Evolutionary conservation across 2,888 invertebrate genomes (phyloP).

Genomic region (Oscheius onirici): DNA sequence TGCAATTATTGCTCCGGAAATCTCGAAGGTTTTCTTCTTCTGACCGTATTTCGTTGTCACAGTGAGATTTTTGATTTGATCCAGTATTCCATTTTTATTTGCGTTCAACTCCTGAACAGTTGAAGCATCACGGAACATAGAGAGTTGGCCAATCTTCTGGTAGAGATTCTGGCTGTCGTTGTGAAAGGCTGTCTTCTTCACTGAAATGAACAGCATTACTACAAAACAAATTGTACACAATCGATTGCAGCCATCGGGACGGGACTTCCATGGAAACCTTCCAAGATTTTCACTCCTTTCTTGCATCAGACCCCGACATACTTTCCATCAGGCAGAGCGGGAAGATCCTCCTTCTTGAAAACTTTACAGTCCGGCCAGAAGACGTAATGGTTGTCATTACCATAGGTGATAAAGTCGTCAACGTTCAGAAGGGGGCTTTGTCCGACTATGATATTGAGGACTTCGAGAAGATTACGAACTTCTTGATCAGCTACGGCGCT

Average conservation of each 20-base stretch:
- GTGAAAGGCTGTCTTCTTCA: slow-evolving; percentile 32
- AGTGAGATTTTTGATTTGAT: background rate
- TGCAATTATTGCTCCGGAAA: background rate
- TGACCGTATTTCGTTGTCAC: slow-evolving; percentile 5
- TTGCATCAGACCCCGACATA: slow-evolving; percentile 19
- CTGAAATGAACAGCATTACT: background rate
- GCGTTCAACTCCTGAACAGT: background rate
- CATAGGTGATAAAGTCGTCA: slow-evolving; percentile 24
- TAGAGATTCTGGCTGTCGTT: slow-evolving; percentile 16
- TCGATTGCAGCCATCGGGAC: slow-evolving; percentile 17
- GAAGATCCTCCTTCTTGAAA: slow-evolving; percentile 12
- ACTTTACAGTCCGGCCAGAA: background rate
- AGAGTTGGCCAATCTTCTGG: slow-evolving; percentile 5
- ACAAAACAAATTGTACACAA: background rate
- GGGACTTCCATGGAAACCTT: background rate
- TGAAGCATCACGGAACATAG: background rate
- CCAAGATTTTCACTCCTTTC: slow-evolving; percentile 24
- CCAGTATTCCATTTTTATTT: background rate
- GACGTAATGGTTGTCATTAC: slow-evolving; percentile 9
- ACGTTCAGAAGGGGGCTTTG: slow-evolving; percentile 25
- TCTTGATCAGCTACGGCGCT: background rate
- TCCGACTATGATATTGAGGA: slow-evolving; percentile 23
- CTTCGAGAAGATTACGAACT: slow-evolving; percentile 21
- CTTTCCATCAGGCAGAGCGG: slow-evolving; percentile 26
- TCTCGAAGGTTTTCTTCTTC: slow-evolving; percentile 1